Conservation (phyloP, 1,140 invertebrate species). For the Tetramorium simillimum region DNA sequence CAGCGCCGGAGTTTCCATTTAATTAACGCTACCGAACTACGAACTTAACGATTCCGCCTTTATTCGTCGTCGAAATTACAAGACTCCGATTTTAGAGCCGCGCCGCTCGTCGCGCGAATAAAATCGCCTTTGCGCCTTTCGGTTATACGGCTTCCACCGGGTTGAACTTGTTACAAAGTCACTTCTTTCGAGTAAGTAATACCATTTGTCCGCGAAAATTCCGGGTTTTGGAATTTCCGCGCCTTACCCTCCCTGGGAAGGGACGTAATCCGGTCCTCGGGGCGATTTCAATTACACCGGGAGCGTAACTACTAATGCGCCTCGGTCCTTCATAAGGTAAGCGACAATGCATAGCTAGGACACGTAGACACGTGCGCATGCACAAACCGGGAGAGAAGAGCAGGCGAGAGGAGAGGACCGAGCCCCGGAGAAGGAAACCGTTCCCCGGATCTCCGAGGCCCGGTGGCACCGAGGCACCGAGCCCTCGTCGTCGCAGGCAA, state of each 20-base stretch:
- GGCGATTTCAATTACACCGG: conserved; percentile 55
- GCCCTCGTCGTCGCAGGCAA: conserved; percentile 61
- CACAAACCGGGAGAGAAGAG: conserved; percentile 10
- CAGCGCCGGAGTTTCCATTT: conserved; percentile 42
- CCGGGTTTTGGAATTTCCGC: conserved; percentile 1
- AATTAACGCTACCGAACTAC: conserved; percentile 49
- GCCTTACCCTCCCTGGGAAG: background rate
- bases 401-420: conserved; percentile 25
- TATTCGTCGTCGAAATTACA: conserved; percentile 50
- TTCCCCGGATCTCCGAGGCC: conserved; percentile 59
- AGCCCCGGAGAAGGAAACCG: conserved; percentile 48
- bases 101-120: background rate
- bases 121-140: conserved; percentile 13
- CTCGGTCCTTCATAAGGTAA: conserved; percentile 47
- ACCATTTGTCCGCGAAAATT: conserved; percentile 14
- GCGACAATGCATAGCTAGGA: conserved; percentile 51
- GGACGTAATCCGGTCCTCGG: background rate
- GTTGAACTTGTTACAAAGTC: conserved; percentile 30
- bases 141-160: background rate
- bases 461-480: conserved; percentile 41
- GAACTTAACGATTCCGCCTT: conserved; percentile 56
- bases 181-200: conserved; percentile 10
- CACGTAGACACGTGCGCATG: conserved; percentile 24
- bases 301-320: conserved; percentile 45
- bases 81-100: conserved; percentile 48